Base-by-base conservation (phyloP, 2,888 invertebrate genomes). In the Leistus spinibarbis region DNA sequence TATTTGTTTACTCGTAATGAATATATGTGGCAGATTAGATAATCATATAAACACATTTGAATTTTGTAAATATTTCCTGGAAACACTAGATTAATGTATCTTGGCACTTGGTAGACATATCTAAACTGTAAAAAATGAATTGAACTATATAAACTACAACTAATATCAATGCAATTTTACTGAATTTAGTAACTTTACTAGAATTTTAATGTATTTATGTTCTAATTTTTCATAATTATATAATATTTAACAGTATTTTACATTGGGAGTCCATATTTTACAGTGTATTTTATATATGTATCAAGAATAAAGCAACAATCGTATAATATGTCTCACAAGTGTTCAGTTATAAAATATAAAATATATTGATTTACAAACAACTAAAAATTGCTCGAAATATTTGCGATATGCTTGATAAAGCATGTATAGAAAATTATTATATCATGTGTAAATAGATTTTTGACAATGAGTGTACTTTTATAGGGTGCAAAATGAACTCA, bases 401-500 rank as follows among this genome's bases (percentile, higher is more conserved):
- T n/a, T n/a, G n/a, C n/a, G n/a, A n/a, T n/a, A n/a, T n/a, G n/a
- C n/a, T n/a, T n/a, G n/a, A n/a, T n/a, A n/a, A n/a, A n/a, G n/a
- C n/a, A n/a, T n/a, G n/a, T n/a, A n/a, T n/a, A n/a, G n/a, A n/a
- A n/a, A n/a, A n/a, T n/a, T n/a, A n/a, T n/a, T 40, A 3, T 40
- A 7, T 0, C 40, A 4, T 40, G 7, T 13, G 40, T 40, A 40
- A 10, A 40, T 60, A 60, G 3, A 60, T 17, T 71, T 71, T 40
- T 71, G 63, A 9, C 4, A 63, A n/a, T n/a, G 72, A 65, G 54
- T 72, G 66, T 72, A 72, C 72, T 17, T 60, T 40, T n/a, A 62
- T 19, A n/a, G 72, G 65, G 40, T 72, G 72, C 56, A 70, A 62
- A 62, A 24, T 69, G 62, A 19, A 70, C 56, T n/a, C 57, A 56